Evolutionary conservation across 64 coral and sea anemone species (phyloP).

Genomic region (Cladopsammia gracilis): DNA sequence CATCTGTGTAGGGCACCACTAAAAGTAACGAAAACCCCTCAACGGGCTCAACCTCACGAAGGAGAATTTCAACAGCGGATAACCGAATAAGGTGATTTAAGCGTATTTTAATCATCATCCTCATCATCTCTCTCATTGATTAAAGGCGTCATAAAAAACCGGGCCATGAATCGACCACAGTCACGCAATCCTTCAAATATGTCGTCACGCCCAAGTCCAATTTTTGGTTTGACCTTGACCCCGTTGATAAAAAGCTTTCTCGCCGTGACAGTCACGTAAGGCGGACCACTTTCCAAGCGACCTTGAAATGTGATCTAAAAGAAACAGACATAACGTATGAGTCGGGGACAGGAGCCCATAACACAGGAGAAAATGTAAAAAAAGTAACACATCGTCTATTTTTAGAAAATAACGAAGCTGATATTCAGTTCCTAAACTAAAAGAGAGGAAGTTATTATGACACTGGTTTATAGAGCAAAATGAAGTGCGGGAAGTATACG

Average conservation of each 20-base stretch:
- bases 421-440: neutral
- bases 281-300: conserved; percentile 40
- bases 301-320: conserved; percentile 70
- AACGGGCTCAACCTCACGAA: too few species aligned
- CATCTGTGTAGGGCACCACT: too few species aligned
- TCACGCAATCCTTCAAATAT: conserved; percentile 65
- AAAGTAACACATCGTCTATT: neutral
- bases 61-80: too few species aligned
- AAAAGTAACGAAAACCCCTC: too few species aligned
- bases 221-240: conserved; percentile 30
- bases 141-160: conserved; percentile 84
- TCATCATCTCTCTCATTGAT: conserved; percentile 29
- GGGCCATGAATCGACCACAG: conserved; percentile 66
- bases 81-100: too few species aligned
- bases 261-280: conserved; percentile 31
- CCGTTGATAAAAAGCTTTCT: conserved; percentile 55
- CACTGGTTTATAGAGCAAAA: too few species aligned
- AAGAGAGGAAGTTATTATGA: too few species aligned
- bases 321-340: neutral
- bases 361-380: neutral
- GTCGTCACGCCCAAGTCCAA: conserved; percentile 60
- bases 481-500: too few species aligned
- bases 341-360: neutral
- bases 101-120: neutral
- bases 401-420: neutral